A percentile compares a stretch with the other conserved stretches of the same genome.
Conservation (phyloP, 1,140 invertebrate genomes). For the Platyscapa corneri region DNA sequence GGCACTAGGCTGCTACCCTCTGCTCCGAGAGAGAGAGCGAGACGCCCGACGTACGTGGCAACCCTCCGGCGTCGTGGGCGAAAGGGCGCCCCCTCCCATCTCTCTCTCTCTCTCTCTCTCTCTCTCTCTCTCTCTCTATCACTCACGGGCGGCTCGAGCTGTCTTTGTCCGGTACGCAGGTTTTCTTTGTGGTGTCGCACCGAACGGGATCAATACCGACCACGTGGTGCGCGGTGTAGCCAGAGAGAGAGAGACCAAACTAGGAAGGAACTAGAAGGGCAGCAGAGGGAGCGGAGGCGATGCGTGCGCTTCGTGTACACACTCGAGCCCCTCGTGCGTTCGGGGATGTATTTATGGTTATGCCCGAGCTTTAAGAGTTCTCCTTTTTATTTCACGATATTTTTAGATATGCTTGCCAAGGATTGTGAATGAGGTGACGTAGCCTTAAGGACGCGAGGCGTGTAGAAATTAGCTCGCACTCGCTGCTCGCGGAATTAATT, state of each 20-base stretch:
- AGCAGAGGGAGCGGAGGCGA: not conserved
- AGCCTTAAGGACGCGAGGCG: not conserved
- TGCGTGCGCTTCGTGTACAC: not conserved
- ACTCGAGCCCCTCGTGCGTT: not conserved
- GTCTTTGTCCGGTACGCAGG: no score
- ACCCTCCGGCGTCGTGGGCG: conserved; percentile 41
- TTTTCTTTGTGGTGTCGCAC: conserved; percentile 60
- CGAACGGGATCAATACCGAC: conserved; percentile 72
- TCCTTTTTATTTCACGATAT: conserved; percentile 2
- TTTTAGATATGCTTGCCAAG: not conserved
- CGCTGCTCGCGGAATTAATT: no score
- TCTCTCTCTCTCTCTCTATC: conserved; percentile 33
- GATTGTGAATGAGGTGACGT: conserved; percentile 28
- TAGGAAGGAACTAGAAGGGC: no score
- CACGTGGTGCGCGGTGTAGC: conserved; percentile 66
- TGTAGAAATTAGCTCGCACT: not conserved
- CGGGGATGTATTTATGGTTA: not conserved
- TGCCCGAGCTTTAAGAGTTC: not conserved
- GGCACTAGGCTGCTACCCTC: conserved; percentile 74
- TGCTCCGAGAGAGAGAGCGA: conserved; percentile 57
- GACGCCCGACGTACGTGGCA: conserved; percentile 57
- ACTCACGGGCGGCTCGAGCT: conserved; percentile 39
- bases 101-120: conserved; percentile 20
- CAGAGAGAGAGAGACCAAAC: not conserved
- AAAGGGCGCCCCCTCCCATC: not conserved